A percentile compares a stretch with the other conserved stretches of the same genome.
These are phyloP conservation scores for Podarcis raffonei DNA, from an alignment of 2,113 vertebrate genomes.

Conservation along the genomic window DNA sequence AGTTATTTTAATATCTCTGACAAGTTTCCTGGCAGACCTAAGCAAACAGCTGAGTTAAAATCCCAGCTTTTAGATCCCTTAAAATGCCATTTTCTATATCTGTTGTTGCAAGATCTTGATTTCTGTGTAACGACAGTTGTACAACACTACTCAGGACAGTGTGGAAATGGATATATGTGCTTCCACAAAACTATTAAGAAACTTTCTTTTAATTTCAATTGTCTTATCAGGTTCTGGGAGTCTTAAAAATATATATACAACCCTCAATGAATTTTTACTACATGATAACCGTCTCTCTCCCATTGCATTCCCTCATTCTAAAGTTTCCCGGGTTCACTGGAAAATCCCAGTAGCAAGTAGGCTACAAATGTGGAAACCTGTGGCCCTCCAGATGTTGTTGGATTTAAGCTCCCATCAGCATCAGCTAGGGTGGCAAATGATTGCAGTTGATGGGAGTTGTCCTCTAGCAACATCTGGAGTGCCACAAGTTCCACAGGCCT, in stretches of 20 bases:
- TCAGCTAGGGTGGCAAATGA: not conserved
- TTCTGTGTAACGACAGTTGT: not conserved
- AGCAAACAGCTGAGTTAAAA: slow-evolving; percentile 34
- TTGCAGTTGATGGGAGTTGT: not conserved
- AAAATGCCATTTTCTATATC: not conserved
- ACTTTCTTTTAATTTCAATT: not conserved
- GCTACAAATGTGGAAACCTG: not conserved
- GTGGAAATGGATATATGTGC: not conserved
- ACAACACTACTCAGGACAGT: not conserved
- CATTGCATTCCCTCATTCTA: too few relatives aligned
- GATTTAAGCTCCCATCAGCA: not conserved
- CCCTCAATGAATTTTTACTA: too few relatives aligned
- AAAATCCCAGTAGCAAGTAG: not conserved
- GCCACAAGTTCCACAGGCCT: not conserved
- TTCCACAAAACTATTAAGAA: not conserved
- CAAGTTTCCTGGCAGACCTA: slow-evolving; percentile 36
- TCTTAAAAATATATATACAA: too few relatives aligned
- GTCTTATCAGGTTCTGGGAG: not conserved
- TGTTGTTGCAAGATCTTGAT: not conserved
- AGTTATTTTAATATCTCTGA: not conserved
- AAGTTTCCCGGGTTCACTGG: not conserved
- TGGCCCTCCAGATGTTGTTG: too few relatives aligned
- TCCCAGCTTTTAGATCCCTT: not conserved
- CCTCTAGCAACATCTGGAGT: not conserved
- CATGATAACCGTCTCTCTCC: too few relatives aligned